A percentile compares a stretch with the other conserved stretches of the same genome.
Evolutionary conservation across 1,140 invertebrate species (phyloP).

Genomic region (Aethina tumida): DNA sequence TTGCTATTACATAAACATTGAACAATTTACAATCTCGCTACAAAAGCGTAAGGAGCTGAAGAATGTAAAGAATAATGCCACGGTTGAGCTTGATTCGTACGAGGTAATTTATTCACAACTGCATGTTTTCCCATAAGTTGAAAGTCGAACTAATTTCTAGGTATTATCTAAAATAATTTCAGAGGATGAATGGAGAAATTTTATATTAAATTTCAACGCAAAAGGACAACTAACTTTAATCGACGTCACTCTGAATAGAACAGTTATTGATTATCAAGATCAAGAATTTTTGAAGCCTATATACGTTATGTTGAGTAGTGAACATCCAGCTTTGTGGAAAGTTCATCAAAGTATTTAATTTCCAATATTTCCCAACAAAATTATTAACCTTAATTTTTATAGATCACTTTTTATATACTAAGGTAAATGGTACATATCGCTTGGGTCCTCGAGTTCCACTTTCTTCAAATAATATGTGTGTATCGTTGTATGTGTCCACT

Average conservation of each 20-base stretch:
- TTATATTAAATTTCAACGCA: constrained; percentile 18
- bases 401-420: constrained; percentile 27
- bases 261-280: constrained; percentile 17
- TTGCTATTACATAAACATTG: constrained; percentile 23
- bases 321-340: constrained; percentile 22
- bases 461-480: constrained; percentile 19
- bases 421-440: constrained; percentile 17
- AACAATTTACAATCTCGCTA: constrained; percentile 15
- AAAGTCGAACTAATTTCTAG: constrained; percentile 12
- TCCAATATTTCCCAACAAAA: constrained; percentile 5
- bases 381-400: constrained; percentile 6
- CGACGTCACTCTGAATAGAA: constrained; percentile 22
- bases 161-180: constrained; percentile 21
- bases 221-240: constrained; percentile 14
- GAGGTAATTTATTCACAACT: constrained; percentile 7
- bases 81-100: constrained; percentile 10
- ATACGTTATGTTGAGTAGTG: constrained; percentile 21
- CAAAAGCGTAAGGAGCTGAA: constrained; percentile 10
- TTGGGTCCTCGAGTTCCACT: constrained; percentile 19
- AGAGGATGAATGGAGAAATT: constrained; percentile 25
- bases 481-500: constrained; percentile 19
- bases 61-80: constrained; percentile 9
- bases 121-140: background rate
- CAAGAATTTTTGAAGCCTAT: constrained; percentile 17
- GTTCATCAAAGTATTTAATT: constrained; percentile 26